These are phyloP conservation scores for Phasianus colchicus DNA, from an alignment of 2,113 vertebrate genomes.

Conservation along the genomic window DNA sequence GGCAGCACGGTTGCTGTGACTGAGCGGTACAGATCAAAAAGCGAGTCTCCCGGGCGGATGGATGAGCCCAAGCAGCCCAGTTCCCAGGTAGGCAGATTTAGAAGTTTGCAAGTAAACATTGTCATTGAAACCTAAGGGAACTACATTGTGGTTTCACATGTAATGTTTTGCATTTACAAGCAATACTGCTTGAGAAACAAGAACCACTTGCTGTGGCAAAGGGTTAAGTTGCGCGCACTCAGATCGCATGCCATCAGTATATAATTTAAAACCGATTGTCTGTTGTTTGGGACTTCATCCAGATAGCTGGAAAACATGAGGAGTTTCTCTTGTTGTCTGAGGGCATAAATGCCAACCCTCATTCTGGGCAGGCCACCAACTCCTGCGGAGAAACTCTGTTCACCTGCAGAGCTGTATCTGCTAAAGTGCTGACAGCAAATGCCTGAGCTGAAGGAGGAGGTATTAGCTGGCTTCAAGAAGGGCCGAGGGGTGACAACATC, in stretches of 20 bases:
- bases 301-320: slow-evolving; percentile 1
- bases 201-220: neutral
- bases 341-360: neutral
- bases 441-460: slow-evolving; percentile 22
- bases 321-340: slow-evolving; percentile 3
- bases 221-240: neutral
- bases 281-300: neutral
- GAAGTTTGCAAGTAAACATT: neutral
- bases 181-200: neutral
- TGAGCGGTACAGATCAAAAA: slow-evolving; percentile 93
- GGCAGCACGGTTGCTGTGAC: slow-evolving; percentile 90
- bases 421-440: neutral
- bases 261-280: neutral
- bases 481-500: neutral
- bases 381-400: slow-evolving; percentile 9
- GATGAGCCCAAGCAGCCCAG: slow-evolving; percentile 89
- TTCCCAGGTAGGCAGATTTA: slow-evolving; percentile 83
- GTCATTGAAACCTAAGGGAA: neutral
- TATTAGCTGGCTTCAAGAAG: neutral
- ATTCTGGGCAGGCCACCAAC: slow-evolving; percentile 30
- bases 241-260: accelerated
- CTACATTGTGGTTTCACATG: neutral
- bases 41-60: slow-evolving; percentile 91
- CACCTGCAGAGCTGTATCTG: neutral
- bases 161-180: neutral